phyloP scores from a whole-genome alignment of 2,888 invertebrate genomes.

The Eristalis tenax region DNA sequence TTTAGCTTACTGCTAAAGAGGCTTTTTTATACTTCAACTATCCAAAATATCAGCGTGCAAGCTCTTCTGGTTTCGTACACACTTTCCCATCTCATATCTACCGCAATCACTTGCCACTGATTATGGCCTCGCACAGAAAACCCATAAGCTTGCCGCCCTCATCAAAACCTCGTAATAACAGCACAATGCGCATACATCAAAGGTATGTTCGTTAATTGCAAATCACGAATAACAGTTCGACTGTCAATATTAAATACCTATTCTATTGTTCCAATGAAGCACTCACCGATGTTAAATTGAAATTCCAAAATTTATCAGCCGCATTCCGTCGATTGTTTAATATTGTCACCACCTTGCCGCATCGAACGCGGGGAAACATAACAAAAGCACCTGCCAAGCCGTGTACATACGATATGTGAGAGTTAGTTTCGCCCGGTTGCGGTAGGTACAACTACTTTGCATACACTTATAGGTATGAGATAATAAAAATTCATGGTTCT shows the following conservation, averaged over 20 bases:
- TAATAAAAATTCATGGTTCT: slow-evolving; percentile 29
- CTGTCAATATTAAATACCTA: slow-evolving; percentile 11
- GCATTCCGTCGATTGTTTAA: slow-evolving; percentile 39
- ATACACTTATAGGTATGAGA: neutral
- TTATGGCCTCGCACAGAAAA: too few relatives aligned
- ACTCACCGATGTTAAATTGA: neutral
- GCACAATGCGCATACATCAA: neutral
- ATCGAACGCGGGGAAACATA: slow-evolving; percentile 20
- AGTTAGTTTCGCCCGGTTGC: neutral
- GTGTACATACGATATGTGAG: slow-evolving; percentile 11
- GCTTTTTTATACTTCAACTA: too few relatives aligned
- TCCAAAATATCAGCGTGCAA: too few relatives aligned
- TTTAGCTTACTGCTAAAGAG: too few relatives aligned
- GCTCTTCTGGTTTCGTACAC: too few relatives aligned
- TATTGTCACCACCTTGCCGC: slow-evolving; percentile 6
- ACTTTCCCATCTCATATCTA: too few relatives aligned
- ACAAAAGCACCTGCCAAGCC: slow-evolving; percentile 37
- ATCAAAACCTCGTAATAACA: neutral
- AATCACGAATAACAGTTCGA: slow-evolving; percentile 17
- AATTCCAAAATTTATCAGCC: neutral
- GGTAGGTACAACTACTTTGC: slow-evolving; percentile 31
- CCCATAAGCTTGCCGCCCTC: neutral
- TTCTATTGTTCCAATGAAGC: slow-evolving; percentile 1
- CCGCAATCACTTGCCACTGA: too few relatives aligned
- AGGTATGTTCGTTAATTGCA: slow-evolving; percentile 9